Conservation (phyloP, 1,140 invertebrate genomes). For the Ceratosolen fusciceps region DNA sequence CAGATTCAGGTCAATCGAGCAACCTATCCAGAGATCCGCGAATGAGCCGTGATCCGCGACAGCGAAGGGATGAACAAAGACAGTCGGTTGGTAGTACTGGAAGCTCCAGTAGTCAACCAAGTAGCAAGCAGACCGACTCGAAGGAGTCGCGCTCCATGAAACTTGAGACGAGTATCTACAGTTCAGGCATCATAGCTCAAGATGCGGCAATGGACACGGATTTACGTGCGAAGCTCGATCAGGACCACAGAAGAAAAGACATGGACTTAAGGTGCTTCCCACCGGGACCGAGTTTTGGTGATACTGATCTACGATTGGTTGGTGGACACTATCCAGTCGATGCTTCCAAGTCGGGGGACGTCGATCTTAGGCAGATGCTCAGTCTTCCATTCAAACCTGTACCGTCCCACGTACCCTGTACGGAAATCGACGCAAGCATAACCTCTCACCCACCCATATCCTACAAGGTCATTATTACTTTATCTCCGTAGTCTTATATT, state of each 20-base stretch:
- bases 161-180: slow-evolving; percentile 67
- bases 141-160: slow-evolving; percentile 60
- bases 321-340: slow-evolving; percentile 58
- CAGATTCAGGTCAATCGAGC: not conserved
- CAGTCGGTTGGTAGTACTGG: slow-evolving; percentile 37
- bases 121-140: slow-evolving; percentile 38
- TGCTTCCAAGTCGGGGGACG: slow-evolving; percentile 72
- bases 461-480: slow-evolving; percentile 74
- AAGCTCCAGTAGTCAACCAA: too few relatives aligned
- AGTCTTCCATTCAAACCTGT: slow-evolving; percentile 82
- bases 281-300: slow-evolving; percentile 59
- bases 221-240: slow-evolving; percentile 63
- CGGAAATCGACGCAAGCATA: slow-evolving; percentile 87
- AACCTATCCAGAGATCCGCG: slow-evolving; percentile 61
- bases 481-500: not conserved
- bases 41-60: slow-evolving; percentile 56
- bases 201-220: slow-evolving; percentile 66
- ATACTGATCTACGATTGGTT: slow-evolving; percentile 67
- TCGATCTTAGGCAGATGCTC: slow-evolving; percentile 79
- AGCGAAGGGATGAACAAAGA: slow-evolving; percentile 53
- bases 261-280: slow-evolving; percentile 74
- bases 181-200: slow-evolving; percentile 65
- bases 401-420: slow-evolving; percentile 84
- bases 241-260: slow-evolving; percentile 69
- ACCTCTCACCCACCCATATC: slow-evolving; percentile 81